Evolutionary conservation across 2,113 vertebrate species (phyloP), one percentile per base, ranked within the genome.

Genomic region (Perca flavescens): DNA sequence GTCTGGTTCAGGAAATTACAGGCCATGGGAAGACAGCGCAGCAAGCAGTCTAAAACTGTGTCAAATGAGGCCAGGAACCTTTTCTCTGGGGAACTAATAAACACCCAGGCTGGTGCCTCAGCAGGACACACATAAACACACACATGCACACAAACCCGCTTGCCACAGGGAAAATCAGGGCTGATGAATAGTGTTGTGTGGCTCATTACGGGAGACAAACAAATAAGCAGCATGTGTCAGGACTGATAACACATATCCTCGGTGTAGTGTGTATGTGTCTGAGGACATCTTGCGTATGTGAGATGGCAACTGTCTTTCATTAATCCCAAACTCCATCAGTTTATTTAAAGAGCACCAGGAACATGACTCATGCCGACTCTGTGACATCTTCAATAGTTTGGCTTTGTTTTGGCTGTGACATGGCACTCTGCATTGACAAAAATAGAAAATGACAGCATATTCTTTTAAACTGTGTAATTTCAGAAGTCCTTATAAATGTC

Each of bases 141-240:
- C 72, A 76, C 53, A 76, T 21, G 80, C 77, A 77, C 68, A 82
- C 56, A 79, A 67, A 77, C 49, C 64, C n/a, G 54, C 56, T 49
- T 63, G 80, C 87, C 88, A 67, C 72, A 52, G 83, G 84, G 91
- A 91, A 88, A 84, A 84, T 90, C 87, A 94, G 84, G 53, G 63
- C 75, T 89, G 91, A 94, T 93, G 86, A 96, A 95, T 90, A 88
- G 94, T 93, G 93, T 93, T 89, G 92, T 86, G 92, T 74, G 77
- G 83, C 75, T 88, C 89, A 94, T 95, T 95, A 94, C 77, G 77
- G 80, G 84, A 91, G 92, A 91, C 91, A 95, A 95, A 95, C 87
- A 94, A 94, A 90, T 87, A 70, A 75, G 68, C 86, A 79, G 91
- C 79, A 89, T 8, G 74, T 90, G 94, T 85, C 89, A 88, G 64